phyloP scores from a whole-genome alignment of 2,797 vertebrate species.

The Smutsia gigantea region DNA sequence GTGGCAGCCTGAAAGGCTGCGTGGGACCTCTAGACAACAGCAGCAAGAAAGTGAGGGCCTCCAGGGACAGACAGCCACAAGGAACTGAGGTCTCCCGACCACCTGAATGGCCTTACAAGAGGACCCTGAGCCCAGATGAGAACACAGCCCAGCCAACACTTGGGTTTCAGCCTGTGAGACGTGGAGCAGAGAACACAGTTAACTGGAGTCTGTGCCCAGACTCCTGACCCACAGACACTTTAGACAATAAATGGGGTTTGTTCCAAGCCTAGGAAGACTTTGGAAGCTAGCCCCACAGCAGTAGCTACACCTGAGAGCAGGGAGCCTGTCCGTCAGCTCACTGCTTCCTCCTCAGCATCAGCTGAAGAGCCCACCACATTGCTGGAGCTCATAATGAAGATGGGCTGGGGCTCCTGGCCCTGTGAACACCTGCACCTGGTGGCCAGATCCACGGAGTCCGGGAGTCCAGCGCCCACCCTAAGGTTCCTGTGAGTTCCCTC shows the following conservation, averaged over 20 bases:
- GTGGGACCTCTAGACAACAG: background rate
- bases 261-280: background rate
- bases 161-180: no score
- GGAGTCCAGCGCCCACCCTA: no score
- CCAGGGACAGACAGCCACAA: accelerated
- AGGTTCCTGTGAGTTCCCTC: background rate
- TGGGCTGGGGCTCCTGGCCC: accelerated
- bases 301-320: accelerated
- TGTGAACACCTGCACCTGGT: background rate
- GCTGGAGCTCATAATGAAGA: background rate
- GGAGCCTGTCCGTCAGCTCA: accelerated
- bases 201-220: no score
- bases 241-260: background rate
- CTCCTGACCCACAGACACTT: background rate
- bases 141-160: accelerated
- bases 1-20: no score
- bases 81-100: background rate
- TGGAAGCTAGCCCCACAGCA: background rate
- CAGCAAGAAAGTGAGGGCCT: background rate
- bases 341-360: background rate
- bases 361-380: accelerated
- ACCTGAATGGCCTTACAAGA: background rate
- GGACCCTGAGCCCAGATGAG: background rate
- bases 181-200: background rate
- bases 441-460: background rate